phyloP scores from a whole-genome alignment of 1,140 invertebrate genomes.

The Nasonia giraulti region DNA sequence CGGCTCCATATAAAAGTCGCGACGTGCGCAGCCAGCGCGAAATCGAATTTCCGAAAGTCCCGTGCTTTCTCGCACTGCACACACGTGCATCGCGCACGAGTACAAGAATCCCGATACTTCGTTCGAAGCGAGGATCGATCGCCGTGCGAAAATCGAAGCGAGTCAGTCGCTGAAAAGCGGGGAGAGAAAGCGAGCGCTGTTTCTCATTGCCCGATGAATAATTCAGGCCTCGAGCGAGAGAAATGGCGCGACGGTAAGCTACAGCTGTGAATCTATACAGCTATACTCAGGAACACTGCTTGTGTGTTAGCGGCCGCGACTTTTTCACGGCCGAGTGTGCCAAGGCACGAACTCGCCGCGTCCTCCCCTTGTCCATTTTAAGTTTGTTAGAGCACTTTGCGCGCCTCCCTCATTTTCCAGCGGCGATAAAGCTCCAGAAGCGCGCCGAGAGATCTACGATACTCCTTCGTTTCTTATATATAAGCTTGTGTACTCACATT shows the following conservation, averaged over 20 bases:
- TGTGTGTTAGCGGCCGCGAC: neutral
- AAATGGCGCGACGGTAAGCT: neutral
- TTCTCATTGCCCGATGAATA: conserved; percentile 16
- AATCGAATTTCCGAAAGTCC: too few relatives aligned
- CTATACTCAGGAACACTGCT: too few relatives aligned
- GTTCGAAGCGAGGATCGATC: too few relatives aligned
- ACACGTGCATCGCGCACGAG: too few relatives aligned
- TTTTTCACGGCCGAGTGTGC: neutral
- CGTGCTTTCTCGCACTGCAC: too few relatives aligned
- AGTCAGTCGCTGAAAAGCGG: neutral
- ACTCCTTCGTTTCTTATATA: too few relatives aligned
- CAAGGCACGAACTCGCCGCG: neutral
- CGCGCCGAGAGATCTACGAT: too few relatives aligned
- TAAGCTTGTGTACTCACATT: neutral
- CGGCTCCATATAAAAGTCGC: too few relatives aligned
- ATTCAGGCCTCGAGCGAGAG: conserved; percentile 10
- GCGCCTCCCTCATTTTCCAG: neutral
- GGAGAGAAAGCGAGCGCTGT: neutral
- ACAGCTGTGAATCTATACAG: neutral
- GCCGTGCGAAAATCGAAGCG: neutral
- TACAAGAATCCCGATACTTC: too few relatives aligned
- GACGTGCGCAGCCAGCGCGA: too few relatives aligned
- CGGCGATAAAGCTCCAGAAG: too few relatives aligned
- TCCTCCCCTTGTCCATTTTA: neutral
- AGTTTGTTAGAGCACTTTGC: neutral